These are phyloP conservation scores for Chlorodrepanis virens DNA, from an alignment of 2,113 vertebrate genomes.

Conservation along the genomic window DNA sequence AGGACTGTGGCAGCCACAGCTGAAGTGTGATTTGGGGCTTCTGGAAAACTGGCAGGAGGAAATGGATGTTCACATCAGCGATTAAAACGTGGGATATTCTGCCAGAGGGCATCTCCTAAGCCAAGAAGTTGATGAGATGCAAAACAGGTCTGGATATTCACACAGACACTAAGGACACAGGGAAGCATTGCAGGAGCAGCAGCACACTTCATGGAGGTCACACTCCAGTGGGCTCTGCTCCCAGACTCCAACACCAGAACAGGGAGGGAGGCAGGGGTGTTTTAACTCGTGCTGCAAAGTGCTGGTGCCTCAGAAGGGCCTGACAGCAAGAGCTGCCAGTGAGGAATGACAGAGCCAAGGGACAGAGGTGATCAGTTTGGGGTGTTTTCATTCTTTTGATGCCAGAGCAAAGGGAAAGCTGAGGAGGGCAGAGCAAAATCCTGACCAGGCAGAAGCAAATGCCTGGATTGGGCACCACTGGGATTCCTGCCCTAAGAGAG, in stretches of 20 bases:
- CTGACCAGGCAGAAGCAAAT: background rate
- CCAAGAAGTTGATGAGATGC: background rate
- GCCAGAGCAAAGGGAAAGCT: background rate
- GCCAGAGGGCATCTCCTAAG: background rate
- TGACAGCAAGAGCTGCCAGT: background rate
- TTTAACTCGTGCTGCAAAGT: fast-evolving
- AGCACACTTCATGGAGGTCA: background rate
- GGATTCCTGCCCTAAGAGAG: background rate
- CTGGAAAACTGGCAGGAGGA: background rate
- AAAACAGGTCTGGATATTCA: background rate
- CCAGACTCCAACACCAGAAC: fast-evolving
- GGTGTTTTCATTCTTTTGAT: background rate
- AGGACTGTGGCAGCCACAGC: background rate
- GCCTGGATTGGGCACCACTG: fast-evolving
- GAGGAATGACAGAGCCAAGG: fast-evolving
- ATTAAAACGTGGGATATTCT: fast-evolving
- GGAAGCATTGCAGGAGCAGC: background rate
- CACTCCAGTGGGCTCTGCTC: background rate
- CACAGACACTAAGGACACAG: background rate
- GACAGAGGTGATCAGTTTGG: fast-evolving
- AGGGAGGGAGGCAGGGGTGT: fast-evolving
- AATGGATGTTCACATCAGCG: fast-evolving
- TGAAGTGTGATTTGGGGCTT: background rate
- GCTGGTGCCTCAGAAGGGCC: background rate
- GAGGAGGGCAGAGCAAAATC: background rate